Percentiles rank a stretch among this genome's conserved stretches.
Evolutionary conservation across 2,113 vertebrate genomes (phyloP).

Genomic region (Prietella phreatophila): DNA sequence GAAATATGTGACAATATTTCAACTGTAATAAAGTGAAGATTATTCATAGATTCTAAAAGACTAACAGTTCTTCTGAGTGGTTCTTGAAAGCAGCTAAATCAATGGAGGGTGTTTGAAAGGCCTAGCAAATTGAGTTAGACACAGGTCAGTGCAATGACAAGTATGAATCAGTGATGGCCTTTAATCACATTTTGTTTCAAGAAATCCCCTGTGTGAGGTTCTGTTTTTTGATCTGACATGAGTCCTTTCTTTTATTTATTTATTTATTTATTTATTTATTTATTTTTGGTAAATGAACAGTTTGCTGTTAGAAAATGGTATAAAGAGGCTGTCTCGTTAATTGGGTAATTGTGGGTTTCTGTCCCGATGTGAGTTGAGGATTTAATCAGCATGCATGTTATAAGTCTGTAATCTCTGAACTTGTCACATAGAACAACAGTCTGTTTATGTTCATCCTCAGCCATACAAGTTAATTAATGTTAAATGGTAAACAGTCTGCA

Average conservation of each 20-base stretch:
- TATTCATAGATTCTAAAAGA: not conserved
- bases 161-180: constrained; percentile 13
- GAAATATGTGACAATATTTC: not conserved
- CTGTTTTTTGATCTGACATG: not conserved
- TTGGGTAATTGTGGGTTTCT: too few species aligned
- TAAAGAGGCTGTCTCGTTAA: not conserved
- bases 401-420: not conserved
- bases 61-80: not conserved
- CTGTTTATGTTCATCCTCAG: not conserved
- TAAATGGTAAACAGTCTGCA: too few species aligned
- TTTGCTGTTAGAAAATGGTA: not conserved
- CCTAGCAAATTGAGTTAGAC: constrained; percentile 24
- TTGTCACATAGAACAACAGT: not conserved
- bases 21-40: not conserved
- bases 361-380: not conserved
- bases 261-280: too few species aligned
- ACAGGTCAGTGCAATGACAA: constrained; percentile 31
- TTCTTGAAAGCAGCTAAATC: constrained; percentile 5
- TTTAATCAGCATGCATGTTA: not conserved
- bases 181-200: constrained; percentile 16
- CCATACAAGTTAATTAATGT: not conserved
- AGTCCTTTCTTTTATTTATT: too few species aligned
- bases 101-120: constrained; percentile 21
- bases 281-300: not conserved
- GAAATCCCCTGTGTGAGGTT: not conserved